phyloP scores from a whole-genome alignment of 92 coral and sea anemone genomes.

The Zoanthus sansibaricus region DNA sequence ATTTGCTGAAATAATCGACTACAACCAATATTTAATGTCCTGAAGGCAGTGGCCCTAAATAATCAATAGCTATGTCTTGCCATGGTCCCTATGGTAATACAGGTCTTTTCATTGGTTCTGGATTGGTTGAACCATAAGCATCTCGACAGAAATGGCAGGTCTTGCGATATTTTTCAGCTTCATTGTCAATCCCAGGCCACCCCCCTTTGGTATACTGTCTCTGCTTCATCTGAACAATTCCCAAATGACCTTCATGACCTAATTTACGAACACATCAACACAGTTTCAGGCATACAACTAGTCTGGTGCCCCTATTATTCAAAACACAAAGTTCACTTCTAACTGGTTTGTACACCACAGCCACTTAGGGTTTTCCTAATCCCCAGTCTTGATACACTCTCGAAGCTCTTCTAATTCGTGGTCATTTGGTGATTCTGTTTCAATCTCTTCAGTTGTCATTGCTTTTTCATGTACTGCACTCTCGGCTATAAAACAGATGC shows the following conservation, averaged over 20 bases:
- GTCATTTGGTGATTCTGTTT: constrained; percentile 40
- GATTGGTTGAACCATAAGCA: constrained; percentile 46
- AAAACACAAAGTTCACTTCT: constrained; percentile 47
- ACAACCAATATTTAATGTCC: constrained; percentile 59
- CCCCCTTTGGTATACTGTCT: constrained; percentile 54
- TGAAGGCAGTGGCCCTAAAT: constrained; percentile 63
- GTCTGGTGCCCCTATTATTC: constrained; percentile 50
- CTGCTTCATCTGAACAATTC: constrained; percentile 60
- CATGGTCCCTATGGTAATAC: constrained; percentile 54
- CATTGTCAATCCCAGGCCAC: constrained; percentile 70
- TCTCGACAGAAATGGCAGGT: constrained; percentile 67
- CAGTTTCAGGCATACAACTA: constrained; percentile 41
- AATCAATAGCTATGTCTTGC: constrained; percentile 57
- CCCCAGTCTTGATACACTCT: constrained; percentile 42
- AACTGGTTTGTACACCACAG: constrained; percentile 11
- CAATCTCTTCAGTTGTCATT: constrained; percentile 35
- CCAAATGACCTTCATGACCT: constrained; percentile 57
- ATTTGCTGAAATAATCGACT: constrained; percentile 67
- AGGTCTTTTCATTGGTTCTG: constrained; percentile 55
- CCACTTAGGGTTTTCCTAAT: constrained; percentile 41
- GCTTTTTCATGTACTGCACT: constrained; percentile 18
- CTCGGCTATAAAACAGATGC: background rate
- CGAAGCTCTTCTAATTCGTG: constrained; percentile 39
- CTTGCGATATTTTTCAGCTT: constrained; percentile 59
- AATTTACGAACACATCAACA: constrained; percentile 26